Percentiles rank a stretch among this genome's conserved stretches.
Conservation (phyloP, 2,797 vertebrate genomes). For the Siniperca obscura region DNA sequence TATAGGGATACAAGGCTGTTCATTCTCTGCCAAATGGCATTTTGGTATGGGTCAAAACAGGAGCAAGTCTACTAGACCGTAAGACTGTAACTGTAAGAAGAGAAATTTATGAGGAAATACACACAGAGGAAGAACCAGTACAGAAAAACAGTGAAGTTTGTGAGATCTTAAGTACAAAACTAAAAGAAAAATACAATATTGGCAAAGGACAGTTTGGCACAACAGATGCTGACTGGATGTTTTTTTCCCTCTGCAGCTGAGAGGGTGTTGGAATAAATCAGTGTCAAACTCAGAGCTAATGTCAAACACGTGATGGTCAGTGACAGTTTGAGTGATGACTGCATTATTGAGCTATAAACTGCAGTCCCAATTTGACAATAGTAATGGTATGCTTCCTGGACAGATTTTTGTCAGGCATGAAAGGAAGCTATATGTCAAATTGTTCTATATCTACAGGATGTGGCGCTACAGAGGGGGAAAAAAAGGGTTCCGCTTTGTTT, state of each 20-base stretch:
- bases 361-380: slow-evolving; percentile 72
- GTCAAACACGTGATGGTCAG: slow-evolving; percentile 72
- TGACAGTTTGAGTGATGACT: slow-evolving; percentile 81
- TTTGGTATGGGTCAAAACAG: slow-evolving; percentile 48
- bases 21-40: slow-evolving; percentile 50
- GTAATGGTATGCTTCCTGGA: slow-evolving; percentile 71
- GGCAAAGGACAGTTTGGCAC: slow-evolving; percentile 48
- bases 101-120: slow-evolving; percentile 17
- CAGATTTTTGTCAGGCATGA: slow-evolving; percentile 66
- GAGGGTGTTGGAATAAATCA: slow-evolving; percentile 75
- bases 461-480: background rate
- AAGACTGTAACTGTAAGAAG: background rate
- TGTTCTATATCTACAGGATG: slow-evolving; percentile 35
- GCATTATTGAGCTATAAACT: slow-evolving; percentile 83
- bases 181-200: slow-evolving; percentile 45
- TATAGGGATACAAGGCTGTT: slow-evolving; percentile 54
- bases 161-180: slow-evolving; percentile 28
- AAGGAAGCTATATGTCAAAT: slow-evolving; percentile 61
- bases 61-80: slow-evolving; percentile 7
- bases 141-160: slow-evolving; percentile 24
- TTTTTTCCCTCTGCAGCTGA: slow-evolving; percentile 39
- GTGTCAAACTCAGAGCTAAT: slow-evolving; percentile 71
- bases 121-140: background rate
- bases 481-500: background rate
- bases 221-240: slow-evolving; percentile 66